Conservation (phyloP, 2,113 vertebrate species). For the Pyrgilauda ruficollis region DNA sequence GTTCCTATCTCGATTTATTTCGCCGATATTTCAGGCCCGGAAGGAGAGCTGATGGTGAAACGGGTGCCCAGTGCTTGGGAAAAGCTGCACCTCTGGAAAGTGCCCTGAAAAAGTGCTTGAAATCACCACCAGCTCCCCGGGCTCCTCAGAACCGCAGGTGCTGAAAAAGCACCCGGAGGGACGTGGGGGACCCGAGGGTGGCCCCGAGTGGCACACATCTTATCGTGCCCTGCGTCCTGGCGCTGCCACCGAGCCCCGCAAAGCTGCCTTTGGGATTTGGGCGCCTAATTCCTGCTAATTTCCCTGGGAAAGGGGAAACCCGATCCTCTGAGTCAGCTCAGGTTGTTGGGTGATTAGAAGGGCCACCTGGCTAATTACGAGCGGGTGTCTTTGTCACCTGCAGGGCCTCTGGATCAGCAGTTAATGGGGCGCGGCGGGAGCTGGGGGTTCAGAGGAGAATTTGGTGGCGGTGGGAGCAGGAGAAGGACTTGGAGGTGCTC, state of each 20-base stretch:
- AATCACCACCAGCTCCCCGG: background rate
- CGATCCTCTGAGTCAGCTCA: background rate
- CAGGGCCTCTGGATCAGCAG: background rate
- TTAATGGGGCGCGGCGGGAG: background rate
- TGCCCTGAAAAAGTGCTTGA: background rate
- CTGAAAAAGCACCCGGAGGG: background rate
- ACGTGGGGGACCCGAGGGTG: background rate
- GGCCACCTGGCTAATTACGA: background rate
- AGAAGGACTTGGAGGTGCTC: background rate
- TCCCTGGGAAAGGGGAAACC: constrained; percentile 12
- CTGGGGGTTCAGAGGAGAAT: background rate
- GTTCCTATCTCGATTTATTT: background rate
- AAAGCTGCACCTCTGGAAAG: background rate
- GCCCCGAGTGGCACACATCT: background rate
- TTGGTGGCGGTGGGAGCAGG: rapidly evolving
- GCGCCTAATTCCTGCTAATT: background rate
- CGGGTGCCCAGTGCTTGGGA: rapidly evolving
- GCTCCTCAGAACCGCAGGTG: background rate
- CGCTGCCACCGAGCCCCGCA: background rate
- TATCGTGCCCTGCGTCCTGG: rapidly evolving
- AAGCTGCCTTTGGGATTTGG: background rate
- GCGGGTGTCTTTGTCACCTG: background rate
- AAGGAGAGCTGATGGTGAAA: background rate
- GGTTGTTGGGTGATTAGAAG: background rate
- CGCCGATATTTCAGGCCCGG: background rate